Evolutionary conservation across 2,797 vertebrate species (phyloP).

Genomic region (Mallotus villosus): DNA sequence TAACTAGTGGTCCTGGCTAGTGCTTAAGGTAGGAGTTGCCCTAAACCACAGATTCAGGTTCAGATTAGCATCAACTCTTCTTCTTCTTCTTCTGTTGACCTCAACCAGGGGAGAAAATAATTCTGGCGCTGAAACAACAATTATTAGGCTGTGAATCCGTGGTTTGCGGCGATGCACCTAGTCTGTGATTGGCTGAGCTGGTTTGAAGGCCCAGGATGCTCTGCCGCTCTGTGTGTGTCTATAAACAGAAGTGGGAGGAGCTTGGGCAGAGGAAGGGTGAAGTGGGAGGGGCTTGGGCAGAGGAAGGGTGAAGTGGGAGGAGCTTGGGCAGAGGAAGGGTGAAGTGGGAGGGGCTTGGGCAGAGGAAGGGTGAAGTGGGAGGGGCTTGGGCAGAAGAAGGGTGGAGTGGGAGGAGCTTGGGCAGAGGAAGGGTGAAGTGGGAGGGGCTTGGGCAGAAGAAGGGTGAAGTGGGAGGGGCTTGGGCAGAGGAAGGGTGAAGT

Average conservation of each 20-base stretch:
- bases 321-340: too few species aligned
- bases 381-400: too few species aligned
- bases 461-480: too few species aligned
- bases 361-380: neutral
- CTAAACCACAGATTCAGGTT: conserved; percentile 33
- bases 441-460: too few species aligned
- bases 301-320: neutral
- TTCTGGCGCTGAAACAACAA: conserved; percentile 11
- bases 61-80: conserved; percentile 50
- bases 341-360: too few species aligned
- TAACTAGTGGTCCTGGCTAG: conserved; percentile 34
- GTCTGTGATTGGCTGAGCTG: conserved; percentile 48
- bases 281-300: too few species aligned
- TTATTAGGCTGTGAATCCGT: conserved; percentile 43
- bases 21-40: conserved; percentile 52
- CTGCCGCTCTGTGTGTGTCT: too few species aligned
- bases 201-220: conserved; percentile 51
- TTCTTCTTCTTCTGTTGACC: conserved; percentile 46
- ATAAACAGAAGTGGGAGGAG: too few species aligned
- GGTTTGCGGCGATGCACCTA: conserved; percentile 51
- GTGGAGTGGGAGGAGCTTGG: too few species aligned
- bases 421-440: neutral
- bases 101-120: conserved; percentile 19
- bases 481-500: neutral
- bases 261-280: too few species aligned